phyloP scores from a whole-genome alignment of 1,140 invertebrate genomes.

The Cydia amplana region DNA sequence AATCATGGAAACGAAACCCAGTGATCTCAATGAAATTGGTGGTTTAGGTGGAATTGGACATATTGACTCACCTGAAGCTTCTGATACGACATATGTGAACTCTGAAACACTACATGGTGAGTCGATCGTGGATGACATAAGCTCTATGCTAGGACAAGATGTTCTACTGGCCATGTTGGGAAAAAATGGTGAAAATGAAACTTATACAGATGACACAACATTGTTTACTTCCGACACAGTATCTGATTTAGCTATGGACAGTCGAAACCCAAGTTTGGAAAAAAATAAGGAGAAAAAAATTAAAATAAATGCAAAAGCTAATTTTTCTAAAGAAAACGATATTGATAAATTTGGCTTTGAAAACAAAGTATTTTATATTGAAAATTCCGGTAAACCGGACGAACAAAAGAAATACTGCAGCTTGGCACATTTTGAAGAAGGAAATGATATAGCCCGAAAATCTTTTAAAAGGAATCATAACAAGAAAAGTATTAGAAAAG shows the following conservation, averaged over 20 bases:
- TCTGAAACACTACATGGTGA: constrained; percentile 86
- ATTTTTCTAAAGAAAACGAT: constrained; percentile 73
- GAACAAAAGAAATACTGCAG: constrained; percentile 85
- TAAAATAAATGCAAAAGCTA: constrained; percentile 76
- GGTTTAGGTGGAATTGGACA: constrained; percentile 81
- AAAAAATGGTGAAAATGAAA: constrained; percentile 83
- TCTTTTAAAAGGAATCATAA: constrained; percentile 83
- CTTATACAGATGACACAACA: constrained; percentile 84
- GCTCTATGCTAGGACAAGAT: constrained; percentile 85
- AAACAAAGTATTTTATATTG: constrained; percentile 83
- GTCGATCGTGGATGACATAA: constrained; percentile 87
- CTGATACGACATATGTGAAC: constrained; percentile 83
- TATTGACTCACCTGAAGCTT: constrained; percentile 90
- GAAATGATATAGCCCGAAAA: constrained; percentile 87
- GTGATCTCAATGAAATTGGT: constrained; percentile 78
- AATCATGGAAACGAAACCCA: constrained; percentile 81
- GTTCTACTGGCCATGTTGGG: constrained; percentile 83
- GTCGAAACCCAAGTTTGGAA: constrained; percentile 74
- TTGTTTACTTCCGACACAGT: constrained; percentile 82
- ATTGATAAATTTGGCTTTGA: constrained; percentile 84
- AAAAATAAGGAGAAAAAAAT: constrained; percentile 71
- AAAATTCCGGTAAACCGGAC: constrained; percentile 79
- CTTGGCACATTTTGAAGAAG: constrained; percentile 88
- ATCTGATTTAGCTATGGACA: constrained; percentile 76
- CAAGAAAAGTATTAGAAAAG: constrained; percentile 68